These are phyloP conservation scores for Saccopteryx leptura DNA, from an alignment of 2,113 vertebrate species.

Conservation along the genomic window DNA sequence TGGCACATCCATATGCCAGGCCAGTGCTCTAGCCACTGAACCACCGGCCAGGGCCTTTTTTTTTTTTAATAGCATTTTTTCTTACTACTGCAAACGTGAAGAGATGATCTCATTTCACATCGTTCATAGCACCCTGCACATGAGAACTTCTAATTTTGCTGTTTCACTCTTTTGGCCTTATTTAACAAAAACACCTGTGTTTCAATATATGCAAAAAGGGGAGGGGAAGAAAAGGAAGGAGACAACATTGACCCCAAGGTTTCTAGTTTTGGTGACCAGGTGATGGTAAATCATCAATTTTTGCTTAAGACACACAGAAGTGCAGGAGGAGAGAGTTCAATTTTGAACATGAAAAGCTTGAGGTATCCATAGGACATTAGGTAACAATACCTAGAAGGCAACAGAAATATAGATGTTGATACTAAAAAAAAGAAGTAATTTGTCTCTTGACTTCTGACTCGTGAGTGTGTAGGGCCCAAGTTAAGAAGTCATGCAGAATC, in stretches of 20 bases:
- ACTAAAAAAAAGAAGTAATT: neutral
- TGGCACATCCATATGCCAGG: no score
- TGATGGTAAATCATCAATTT: neutral
- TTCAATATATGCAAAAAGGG: neutral
- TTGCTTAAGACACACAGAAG: neutral
- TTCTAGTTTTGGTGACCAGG: neutral
- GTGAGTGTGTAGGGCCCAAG: neutral
- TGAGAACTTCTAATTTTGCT: constrained; percentile 1
- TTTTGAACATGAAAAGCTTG: neutral
- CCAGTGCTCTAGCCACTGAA: no score
- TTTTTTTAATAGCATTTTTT: neutral
- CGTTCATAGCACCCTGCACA: neutral
- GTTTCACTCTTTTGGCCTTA: neutral
- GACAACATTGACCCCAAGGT: neutral
- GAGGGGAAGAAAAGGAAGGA: neutral
- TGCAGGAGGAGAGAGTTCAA: neutral
- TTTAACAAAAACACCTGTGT: constrained; percentile 14
- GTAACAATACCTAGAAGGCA: neutral
- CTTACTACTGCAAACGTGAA: neutral
- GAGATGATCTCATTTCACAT: neutral
- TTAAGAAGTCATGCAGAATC: neutral
- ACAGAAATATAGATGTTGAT: neutral
- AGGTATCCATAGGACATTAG: neutral
- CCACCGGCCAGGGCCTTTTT: no score
- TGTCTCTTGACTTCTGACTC: neutral